Conservation (phyloP, 2,888 invertebrate genomes). For the Caenorhabditis sp. region DNA sequence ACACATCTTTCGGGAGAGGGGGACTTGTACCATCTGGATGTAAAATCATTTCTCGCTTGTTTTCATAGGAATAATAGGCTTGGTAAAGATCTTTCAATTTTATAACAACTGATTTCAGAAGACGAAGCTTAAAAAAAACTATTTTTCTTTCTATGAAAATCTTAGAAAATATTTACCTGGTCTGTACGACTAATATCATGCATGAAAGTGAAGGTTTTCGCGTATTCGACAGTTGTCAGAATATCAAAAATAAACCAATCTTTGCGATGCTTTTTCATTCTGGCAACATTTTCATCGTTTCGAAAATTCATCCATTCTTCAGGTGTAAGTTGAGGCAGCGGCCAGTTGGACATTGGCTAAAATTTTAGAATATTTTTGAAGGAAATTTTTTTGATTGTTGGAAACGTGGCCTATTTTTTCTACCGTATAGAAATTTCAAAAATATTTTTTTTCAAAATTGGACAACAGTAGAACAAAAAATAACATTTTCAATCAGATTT, state of each 20-base stretch:
- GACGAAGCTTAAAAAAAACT: conserved; percentile 9
- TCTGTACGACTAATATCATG: conserved; percentile 33
- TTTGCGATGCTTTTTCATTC: conserved; percentile 13
- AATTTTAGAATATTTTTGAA: too few species aligned
- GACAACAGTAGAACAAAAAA: too few species aligned
- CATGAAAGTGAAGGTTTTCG: conserved; percentile 54
- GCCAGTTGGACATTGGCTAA: conserved; percentile 45
- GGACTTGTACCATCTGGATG: conserved; percentile 52
- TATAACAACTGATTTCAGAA: conserved; percentile 27
- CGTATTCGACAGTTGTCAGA: conserved; percentile 49
- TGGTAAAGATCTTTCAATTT: conserved; percentile 38
- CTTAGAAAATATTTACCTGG: conserved; percentile 18
- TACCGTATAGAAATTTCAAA: too few species aligned
- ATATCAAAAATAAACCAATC: conserved; percentile 52
- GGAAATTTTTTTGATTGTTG: too few species aligned
- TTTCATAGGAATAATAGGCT: conserved; percentile 45
- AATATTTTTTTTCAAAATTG: too few species aligned
- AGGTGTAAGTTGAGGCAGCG: conserved; percentile 12
- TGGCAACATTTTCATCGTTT: conserved; percentile 3
- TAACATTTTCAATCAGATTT: too few species aligned
- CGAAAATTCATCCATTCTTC: conserved; percentile 18
- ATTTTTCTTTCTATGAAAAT: background rate
- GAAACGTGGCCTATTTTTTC: too few species aligned
- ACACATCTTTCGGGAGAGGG: background rate
- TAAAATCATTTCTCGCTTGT: conserved; percentile 36